A percentile compares a stretch with the other conserved stretches of the same genome.
Evolutionary conservation across 2,888 invertebrate species (phyloP).

Genomic region (Eristalinus sepulchralis): DNA sequence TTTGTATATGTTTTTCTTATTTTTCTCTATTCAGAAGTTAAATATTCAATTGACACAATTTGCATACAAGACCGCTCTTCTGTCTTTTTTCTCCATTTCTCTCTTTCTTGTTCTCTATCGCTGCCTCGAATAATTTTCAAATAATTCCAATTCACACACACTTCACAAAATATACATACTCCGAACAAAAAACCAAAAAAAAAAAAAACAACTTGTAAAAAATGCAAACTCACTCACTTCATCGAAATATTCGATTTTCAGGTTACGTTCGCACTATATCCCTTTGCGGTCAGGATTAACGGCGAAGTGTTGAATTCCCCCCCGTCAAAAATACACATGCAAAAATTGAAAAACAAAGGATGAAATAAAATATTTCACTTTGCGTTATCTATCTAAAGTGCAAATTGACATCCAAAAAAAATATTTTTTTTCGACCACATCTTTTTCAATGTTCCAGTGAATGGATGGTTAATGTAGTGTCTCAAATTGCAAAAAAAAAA

Average conservation of each 20-base stretch:
- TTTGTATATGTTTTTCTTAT: slow-evolving; percentile 40
- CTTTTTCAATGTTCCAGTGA: slow-evolving; percentile 18
- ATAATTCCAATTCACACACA: slow-evolving; percentile 55
- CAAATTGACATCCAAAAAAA: neutral
- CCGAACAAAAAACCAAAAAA: slow-evolving; percentile 28
- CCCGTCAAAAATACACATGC: slow-evolving; percentile 7
- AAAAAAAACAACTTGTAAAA: neutral
- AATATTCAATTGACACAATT: neutral
- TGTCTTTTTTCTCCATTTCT: slow-evolving; percentile 15
- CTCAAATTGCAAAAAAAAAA: neutral
- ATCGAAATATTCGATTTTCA: slow-evolving; percentile 72
- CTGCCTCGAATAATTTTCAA: slow-evolving; percentile 67
- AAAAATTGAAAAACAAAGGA: slow-evolving; percentile 1
- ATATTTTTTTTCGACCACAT: neutral
- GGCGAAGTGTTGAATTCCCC: slow-evolving; percentile 52
- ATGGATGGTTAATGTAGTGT: slow-evolving; percentile 11
- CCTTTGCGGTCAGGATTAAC: slow-evolving; percentile 58
- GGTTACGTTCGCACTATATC: slow-evolving; percentile 54
- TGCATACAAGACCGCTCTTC: slow-evolving; percentile 53
- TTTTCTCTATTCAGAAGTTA: neutral
- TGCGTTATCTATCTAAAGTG: slow-evolving; percentile 48
- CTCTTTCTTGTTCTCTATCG: slow-evolving; percentile 52
- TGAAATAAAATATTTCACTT: slow-evolving; percentile 2
- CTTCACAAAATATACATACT: slow-evolving; percentile 56
- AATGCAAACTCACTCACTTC: slow-evolving; percentile 57